Evolutionary conservation across 2,113 vertebrate species (phyloP).

Genomic region (Macheiramphus alcinus): DNA sequence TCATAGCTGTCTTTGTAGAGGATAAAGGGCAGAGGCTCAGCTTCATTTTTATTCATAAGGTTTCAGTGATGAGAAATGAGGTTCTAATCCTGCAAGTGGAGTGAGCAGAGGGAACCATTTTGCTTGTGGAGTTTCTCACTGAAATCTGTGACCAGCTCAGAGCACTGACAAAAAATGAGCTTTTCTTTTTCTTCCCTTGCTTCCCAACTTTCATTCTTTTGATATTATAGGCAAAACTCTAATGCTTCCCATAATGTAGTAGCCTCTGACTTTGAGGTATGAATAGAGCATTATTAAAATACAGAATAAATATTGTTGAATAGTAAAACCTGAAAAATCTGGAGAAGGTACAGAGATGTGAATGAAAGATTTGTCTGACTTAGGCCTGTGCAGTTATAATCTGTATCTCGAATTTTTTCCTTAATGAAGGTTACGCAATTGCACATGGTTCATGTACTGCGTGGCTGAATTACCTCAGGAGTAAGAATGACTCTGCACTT

Average conservation of each 20-base stretch:
- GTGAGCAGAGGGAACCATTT: background rate
- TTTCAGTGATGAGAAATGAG: background rate
- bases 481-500: background rate
- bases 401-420: background rate
- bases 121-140: background rate
- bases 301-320: background rate
- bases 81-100: slow-evolving; percentile 17
- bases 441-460: accelerated
- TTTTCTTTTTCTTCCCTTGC: no score
- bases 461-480: background rate
- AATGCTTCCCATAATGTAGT: background rate
- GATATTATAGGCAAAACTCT: background rate
- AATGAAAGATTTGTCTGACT: background rate
- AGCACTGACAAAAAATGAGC: background rate
- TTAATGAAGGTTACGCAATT: background rate
- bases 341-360: background rate
- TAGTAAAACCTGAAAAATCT: background rate
- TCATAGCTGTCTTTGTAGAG: slow-evolving; percentile 38
- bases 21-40: slow-evolving; percentile 52
- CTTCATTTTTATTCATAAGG: slow-evolving; percentile 53
- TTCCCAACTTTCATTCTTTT: background rate
- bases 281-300: background rate
- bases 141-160: background rate
- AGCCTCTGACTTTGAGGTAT: background rate
- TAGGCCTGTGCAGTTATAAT: background rate